Evolutionary conservation across 2,113 vertebrate species (phyloP).

Genomic region (Etheostoma spectabile): DNA sequence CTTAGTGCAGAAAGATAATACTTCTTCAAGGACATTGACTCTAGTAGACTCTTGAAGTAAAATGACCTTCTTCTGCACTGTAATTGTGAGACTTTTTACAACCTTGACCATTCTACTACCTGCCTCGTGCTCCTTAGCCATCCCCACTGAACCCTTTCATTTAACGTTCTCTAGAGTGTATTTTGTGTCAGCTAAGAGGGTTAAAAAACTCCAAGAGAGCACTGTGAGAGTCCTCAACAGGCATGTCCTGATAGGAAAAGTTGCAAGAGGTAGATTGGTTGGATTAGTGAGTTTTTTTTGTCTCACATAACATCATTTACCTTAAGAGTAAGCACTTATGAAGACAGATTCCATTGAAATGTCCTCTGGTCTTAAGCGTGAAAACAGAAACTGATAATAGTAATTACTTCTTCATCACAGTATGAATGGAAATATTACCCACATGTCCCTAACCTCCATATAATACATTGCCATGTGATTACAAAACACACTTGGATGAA

Average conservation of each 20-base stretch:
- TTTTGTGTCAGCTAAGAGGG: neutral
- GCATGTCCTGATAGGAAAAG: neutral
- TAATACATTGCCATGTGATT: constrained; percentile 32
- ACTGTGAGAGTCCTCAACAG: neutral
- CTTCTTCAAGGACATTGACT: constrained; percentile 5
- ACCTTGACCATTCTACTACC: neutral
- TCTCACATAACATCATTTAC: neutral
- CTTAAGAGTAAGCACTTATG: neutral
- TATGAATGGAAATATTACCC: constrained; percentile 9
- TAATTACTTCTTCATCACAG: constrained; percentile 1
- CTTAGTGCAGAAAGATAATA: constrained; percentile 12
- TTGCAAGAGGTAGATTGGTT: neutral
- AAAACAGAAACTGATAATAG: neutral
- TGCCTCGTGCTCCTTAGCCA: neutral
- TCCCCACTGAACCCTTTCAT: neutral
- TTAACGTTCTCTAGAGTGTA: neutral
- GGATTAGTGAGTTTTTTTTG: neutral
- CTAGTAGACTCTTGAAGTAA: neutral
- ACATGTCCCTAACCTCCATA: constrained; percentile 21
- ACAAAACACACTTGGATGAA: neutral
- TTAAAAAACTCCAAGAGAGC: neutral
- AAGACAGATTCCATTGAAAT: neutral
- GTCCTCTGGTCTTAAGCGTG: neutral
- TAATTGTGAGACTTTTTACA: neutral
- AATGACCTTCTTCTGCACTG: neutral